phyloP scores from a whole-genome alignment of 1,140 invertebrate species.

The Papilio machaon region DNA sequence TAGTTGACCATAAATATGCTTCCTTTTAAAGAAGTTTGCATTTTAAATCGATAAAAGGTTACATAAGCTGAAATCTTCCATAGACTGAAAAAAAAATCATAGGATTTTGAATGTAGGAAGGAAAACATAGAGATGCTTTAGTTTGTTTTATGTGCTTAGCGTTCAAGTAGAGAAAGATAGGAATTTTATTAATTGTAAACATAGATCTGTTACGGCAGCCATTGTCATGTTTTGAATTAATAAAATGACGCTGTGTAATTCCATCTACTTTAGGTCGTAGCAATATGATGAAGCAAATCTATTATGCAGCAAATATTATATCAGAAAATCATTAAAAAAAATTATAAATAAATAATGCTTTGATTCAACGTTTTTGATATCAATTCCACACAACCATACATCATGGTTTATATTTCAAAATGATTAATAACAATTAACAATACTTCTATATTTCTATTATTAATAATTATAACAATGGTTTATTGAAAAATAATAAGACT shows the following conservation, averaged over 20 bases:
- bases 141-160: neutral
- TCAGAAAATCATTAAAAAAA: neutral
- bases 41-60: no score
- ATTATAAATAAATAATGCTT: neutral
- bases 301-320: neutral
- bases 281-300: neutral
- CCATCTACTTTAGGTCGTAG: neutral
- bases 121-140: neutral
- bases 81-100: neutral
- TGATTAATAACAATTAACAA: neutral
- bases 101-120: neutral
- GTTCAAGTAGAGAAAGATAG: no score
- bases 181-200: no score
- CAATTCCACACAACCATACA: neutral
- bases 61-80: no score
- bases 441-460: neutral
- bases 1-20: no score
- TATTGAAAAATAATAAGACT: neutral
- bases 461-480: neutral
- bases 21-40: no score
- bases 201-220: no score
- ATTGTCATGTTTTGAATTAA: no score
- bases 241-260: neutral
- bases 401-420: neutral
- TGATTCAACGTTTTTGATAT: neutral